Evolutionary conservation across 64 coral and sea anemone species (phyloP).

Genomic region (Porites australiensis): DNA sequence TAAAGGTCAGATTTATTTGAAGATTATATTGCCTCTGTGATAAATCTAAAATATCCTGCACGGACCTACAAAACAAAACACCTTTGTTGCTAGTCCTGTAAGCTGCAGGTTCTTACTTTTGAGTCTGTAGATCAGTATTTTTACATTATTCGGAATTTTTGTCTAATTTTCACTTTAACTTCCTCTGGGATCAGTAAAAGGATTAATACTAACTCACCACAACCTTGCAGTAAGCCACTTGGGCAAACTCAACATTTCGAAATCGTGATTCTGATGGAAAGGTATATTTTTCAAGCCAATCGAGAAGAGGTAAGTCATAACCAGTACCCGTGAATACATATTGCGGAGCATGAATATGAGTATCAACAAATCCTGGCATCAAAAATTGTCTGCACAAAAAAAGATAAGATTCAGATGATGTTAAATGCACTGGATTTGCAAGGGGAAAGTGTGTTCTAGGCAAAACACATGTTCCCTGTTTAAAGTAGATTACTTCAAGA

Average conservation of each 20-base stretch:
- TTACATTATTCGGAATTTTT: too few relatives aligned
- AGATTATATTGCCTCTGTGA: too few relatives aligned
- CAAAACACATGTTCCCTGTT: background rate
- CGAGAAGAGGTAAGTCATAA: constrained; percentile 81
- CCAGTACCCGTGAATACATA: constrained; percentile 81
- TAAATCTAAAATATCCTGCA: too few relatives aligned
- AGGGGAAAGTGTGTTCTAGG: background rate
- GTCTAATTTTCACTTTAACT: too few relatives aligned
- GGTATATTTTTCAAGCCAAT: constrained; percentile 90
- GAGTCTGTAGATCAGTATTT: too few relatives aligned
- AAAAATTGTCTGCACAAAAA: constrained; percentile 67
- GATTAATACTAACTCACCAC: constrained; percentile 39
- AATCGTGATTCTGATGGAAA: constrained; percentile 86
- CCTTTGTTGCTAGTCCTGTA: too few relatives aligned
- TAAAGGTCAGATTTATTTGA: too few relatives aligned
- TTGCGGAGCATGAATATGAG: constrained; percentile 93
- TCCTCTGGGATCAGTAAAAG: too few relatives aligned
- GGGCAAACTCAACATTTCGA: constrained; percentile 72
- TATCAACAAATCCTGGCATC: constrained; percentile 92
- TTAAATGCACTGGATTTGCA: too few relatives aligned
- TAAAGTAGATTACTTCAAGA: too few relatives aligned
- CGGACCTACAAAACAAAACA: too few relatives aligned
- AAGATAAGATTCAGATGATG: background rate
- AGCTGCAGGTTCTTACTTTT: too few relatives aligned
- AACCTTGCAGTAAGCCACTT: constrained; percentile 76